A percentile compares a stretch with the other conserved stretches of the same genome.
Conservation (phyloP, 2,113 vertebrate genomes). For the Haplotaxodon microlepis region DNA sequence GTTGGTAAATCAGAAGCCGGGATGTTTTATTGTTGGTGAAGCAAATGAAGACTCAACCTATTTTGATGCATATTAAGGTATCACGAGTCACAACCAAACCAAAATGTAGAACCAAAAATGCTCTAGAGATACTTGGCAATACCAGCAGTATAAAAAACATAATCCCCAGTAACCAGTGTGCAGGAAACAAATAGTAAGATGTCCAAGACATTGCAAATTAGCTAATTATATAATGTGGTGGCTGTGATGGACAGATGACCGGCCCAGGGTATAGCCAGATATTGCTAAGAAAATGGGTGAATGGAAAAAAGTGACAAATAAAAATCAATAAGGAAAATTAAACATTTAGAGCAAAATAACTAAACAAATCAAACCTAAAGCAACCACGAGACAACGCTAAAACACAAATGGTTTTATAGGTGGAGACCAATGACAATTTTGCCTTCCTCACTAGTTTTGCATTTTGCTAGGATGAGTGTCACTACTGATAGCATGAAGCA, state of each 20-base stretch:
- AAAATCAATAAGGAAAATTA: not conserved
- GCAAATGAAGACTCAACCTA: not conserved
- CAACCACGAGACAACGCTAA: accelerated
- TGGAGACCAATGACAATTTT: accelerated
- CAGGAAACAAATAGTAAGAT: not conserved
- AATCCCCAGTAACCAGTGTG: not conserved
- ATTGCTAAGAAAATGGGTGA: not conserved
- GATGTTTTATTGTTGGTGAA: not conserved
- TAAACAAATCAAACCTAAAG: not conserved
- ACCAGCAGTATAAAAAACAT: not conserved
- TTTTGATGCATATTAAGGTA: not conserved
- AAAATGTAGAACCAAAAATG: not conserved
- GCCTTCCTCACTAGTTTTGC: not conserved
- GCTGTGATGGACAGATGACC: not conserved
- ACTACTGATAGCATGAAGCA: not conserved
- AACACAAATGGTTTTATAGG: not conserved
- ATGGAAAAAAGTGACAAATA: not conserved
- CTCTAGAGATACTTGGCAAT: not conserved
- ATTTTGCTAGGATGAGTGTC: not conserved
- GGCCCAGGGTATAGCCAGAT: not conserved
- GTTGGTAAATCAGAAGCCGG: not conserved
- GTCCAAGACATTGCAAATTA: not conserved
- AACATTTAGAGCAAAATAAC: not conserved
- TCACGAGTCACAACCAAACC: not conserved
- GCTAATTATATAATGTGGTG: not conserved